These are phyloP conservation scores for Desmodus rotundus DNA, from an alignment of 2,113 vertebrate species.

Conservation along the genomic window DNA sequence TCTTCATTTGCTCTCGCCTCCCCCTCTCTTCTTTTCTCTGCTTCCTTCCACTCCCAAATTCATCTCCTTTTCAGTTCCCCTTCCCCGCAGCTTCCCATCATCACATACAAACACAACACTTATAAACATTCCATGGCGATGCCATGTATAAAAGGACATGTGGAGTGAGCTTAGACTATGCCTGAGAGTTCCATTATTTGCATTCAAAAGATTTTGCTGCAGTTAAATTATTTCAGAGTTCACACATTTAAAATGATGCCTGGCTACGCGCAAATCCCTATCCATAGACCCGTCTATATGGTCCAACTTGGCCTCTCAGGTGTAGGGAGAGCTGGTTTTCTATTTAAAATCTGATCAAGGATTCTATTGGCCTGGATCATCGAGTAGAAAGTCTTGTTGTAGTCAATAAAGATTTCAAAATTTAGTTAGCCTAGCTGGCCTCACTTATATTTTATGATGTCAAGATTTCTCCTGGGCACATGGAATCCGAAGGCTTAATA, in stretches of 20 bases:
- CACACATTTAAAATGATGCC: not conserved
- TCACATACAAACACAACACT: not conserved
- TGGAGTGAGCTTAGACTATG: not conserved
- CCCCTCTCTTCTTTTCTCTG: not conserved
- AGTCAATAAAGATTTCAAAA: not conserved
- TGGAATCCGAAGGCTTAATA: not conserved
- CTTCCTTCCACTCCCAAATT: not conserved
- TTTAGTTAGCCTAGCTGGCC: not conserved
- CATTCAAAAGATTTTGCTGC: not conserved
- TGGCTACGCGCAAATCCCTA: not conserved
- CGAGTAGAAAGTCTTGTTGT: not conserved
- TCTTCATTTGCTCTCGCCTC: not conserved
- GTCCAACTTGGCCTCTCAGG: not conserved
- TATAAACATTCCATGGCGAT: not conserved
- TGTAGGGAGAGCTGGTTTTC: not conserved
- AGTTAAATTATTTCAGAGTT: not conserved
- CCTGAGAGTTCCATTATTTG: not conserved
- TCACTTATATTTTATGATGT: not conserved
- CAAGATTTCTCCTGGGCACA: not conserved
- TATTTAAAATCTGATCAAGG: not conserved
- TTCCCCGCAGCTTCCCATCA: not conserved
- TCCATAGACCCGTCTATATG: not conserved
- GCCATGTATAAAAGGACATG: not conserved
- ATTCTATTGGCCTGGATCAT: not conserved
- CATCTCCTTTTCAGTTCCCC: not conserved